Evolutionary conservation across 2,888 invertebrate species (phyloP).

Genomic region (Mesopsocus fuscifrons): DNA sequence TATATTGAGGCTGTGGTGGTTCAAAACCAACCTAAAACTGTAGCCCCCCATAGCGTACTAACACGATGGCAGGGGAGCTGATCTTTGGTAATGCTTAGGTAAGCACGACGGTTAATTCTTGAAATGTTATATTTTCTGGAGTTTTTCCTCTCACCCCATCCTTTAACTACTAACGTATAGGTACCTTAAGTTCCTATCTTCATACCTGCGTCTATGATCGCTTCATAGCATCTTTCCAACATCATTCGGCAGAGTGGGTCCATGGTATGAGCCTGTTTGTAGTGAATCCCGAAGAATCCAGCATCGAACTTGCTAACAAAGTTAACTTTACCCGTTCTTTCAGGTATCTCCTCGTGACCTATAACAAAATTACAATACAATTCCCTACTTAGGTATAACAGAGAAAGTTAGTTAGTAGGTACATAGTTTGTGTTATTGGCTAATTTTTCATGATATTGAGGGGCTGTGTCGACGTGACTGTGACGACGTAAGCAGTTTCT

Average conservation of each 20-base stretch:
- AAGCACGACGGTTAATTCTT: no score
- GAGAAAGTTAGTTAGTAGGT: neutral
- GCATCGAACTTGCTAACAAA: conserved; percentile 55
- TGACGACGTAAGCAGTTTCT: no score
- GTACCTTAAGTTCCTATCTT: no score
- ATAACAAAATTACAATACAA: conserved; percentile 1
- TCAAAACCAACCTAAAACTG: no score
- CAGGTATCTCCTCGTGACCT: conserved; percentile 46
- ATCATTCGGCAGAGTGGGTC: conserved; percentile 62
- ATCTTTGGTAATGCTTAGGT: no score
- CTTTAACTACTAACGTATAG: no score
- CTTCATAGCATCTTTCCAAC: conserved; percentile 59
- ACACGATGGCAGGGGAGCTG: no score
- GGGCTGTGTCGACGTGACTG: no score
- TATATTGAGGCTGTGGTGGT: no score
- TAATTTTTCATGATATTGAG: neutral
- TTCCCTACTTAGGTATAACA: neutral
- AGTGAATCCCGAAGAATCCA: conserved; percentile 53
- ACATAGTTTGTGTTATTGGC: neutral
- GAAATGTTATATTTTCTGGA: no score
- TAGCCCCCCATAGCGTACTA: no score
- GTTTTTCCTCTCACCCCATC: no score
- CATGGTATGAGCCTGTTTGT: conserved; percentile 55
- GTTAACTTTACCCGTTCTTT: conserved; percentile 49
- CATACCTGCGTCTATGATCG: conserved; percentile 52